phyloP scores from a whole-genome alignment of 2,113 vertebrate genomes.

The Mohoua ochrocephala region DNA sequence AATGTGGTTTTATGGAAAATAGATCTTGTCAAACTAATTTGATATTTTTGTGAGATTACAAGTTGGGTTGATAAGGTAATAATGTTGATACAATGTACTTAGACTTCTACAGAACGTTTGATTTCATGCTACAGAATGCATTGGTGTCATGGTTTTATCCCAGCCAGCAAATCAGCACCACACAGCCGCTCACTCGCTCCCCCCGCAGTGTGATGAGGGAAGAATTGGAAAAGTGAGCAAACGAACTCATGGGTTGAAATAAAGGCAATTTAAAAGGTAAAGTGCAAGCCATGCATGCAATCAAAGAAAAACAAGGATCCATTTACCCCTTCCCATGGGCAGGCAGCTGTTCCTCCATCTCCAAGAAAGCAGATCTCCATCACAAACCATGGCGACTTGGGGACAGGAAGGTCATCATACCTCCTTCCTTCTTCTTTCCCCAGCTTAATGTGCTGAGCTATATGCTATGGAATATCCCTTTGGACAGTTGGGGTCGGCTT shows the following conservation, averaged over 20 bases:
- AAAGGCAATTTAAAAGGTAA: neutral
- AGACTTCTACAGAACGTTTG: neutral
- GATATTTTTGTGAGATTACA: conserved; percentile 55
- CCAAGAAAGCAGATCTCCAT: neutral
- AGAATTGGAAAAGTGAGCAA: neutral
- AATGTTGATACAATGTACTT: conserved; percentile 30
- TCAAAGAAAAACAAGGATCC: neutral
- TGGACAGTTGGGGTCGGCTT: neutral
- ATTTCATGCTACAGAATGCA: neutral
- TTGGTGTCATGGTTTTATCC: neutral
- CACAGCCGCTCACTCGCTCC: neutral
- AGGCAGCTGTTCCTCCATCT: neutral
- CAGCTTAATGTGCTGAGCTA: neutral
- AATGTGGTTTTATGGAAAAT: conserved; percentile 45
- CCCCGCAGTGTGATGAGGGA: neutral
- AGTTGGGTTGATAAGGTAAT: conserved; percentile 38
- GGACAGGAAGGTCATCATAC: neutral
- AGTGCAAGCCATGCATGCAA: neutral
- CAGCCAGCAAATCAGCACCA: neutral
- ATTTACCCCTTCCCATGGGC: neutral
- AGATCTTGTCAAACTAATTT: conserved; percentile 66
- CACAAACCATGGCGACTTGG: neutral
- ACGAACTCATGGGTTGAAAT: neutral
- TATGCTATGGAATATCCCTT: neutral
- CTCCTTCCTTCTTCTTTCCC: neutral